A percentile compares a stretch with the other conserved stretches of the same genome.
These are phyloP conservation scores for Alectoris magna DNA, from an alignment of 2,797 vertebrate genomes.

Conservation along the genomic window DNA sequence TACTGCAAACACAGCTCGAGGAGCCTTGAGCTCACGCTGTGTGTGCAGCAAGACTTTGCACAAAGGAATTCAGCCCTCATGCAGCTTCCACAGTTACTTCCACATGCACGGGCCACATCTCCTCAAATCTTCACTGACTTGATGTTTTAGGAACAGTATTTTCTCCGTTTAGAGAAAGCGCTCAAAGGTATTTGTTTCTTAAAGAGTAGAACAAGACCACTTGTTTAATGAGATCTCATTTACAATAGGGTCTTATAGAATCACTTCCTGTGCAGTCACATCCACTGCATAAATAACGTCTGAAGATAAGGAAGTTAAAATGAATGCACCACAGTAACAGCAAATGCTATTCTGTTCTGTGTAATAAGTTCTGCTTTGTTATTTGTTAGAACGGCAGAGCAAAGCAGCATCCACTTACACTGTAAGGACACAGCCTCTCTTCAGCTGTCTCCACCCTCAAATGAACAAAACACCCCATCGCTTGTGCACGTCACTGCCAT, in stretches of 20 bases:
- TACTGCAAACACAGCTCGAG: not conserved
- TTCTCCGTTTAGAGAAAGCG: not conserved
- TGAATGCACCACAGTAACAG: not conserved
- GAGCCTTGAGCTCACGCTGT: not conserved
- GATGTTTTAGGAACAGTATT: not conserved
- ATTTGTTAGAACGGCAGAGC: not conserved
- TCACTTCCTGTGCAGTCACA: not conserved
- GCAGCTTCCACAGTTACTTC: not conserved
- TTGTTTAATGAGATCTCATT: not conserved
- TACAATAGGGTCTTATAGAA: not conserved
- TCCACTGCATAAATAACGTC: not conserved
- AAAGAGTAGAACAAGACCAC: not conserved
- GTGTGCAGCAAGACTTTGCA: not conserved
- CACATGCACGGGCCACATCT: not conserved
- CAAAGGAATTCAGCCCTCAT: not conserved
- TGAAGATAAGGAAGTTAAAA: not conserved
- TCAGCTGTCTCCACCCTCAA: not conserved
- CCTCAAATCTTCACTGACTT: not conserved
- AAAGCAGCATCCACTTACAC: not conserved
- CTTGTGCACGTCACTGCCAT: not conserved
- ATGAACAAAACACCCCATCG: fast-evolving
- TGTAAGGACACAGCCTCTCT: not conserved
- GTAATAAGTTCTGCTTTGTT: not conserved
- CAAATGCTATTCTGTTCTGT: not conserved
- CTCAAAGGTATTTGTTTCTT: not conserved